phyloP scores from a whole-genome alignment of 2,888 invertebrate genomes.

The Smittia sp. region DNA sequence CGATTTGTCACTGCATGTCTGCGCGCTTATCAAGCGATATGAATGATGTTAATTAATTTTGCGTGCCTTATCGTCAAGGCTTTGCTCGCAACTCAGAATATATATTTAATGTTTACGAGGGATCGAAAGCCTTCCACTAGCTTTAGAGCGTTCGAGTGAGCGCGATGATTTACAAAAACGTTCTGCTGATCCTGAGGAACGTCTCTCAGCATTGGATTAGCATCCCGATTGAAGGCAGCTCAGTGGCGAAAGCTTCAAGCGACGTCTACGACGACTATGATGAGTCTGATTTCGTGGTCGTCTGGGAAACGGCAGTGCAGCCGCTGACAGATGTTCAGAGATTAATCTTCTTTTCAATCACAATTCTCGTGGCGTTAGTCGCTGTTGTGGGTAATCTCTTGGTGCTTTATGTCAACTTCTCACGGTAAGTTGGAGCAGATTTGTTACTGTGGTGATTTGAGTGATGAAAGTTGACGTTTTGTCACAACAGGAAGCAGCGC shows the following conservation, averaged over 20 bases:
- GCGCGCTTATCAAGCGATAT: neutral
- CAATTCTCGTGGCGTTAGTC: neutral
- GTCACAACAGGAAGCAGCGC: constrained; percentile 53
- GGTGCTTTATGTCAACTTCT: constrained; percentile 32
- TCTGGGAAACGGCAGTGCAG: constrained; percentile 22
- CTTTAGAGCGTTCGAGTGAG: neutral
- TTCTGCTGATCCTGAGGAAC: neutral
- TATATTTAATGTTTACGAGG: neutral
- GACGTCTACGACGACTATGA: neutral
- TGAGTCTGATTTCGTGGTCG: constrained; percentile 7
- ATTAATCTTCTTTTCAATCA: constrained; percentile 22
- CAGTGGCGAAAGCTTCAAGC: neutral
- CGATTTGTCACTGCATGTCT: too few species aligned
- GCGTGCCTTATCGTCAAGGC: too few species aligned
- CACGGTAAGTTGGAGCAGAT: neutral
- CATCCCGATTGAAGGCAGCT: neutral
- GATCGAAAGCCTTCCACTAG: neutral
- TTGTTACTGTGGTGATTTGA: neutral
- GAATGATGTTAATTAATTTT: too few species aligned
- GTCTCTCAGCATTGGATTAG: neutral
- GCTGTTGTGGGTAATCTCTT: constrained; percentile 22
- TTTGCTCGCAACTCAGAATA: too few species aligned
- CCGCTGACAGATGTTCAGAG: constrained; percentile 5
- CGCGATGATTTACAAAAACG: neutral
- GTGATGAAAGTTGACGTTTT: neutral